Base-by-base conservation (phyloP, 2,888 invertebrate species). In the Timandra comae region DNA sequence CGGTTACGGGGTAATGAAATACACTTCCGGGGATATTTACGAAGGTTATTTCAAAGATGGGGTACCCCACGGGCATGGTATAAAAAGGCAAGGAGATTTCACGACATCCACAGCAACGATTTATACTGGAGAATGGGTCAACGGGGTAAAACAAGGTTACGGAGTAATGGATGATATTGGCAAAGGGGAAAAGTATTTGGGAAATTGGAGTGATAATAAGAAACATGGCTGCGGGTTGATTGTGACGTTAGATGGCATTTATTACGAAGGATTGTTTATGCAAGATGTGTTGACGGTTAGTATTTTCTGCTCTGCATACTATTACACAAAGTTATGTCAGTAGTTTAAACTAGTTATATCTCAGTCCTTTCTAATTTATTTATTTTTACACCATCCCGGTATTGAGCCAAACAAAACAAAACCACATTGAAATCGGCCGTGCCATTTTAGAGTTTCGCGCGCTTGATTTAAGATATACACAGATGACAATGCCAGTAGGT, bases 11-110 rank as follows among this genome's bases (percentile, higher is more conserved):
- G 87, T 88, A 2, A 88, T 93, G 77, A 93, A 90, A 60, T 94
- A 92, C 63, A 75, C 87, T 7, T 91, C 91, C 35, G 94, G 93
- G 2, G 95, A 95, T 60, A 80, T 93, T 8, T 97, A 96, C 62
- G 93, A 94, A 58, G 97, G 97, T 0, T 91, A 92, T 63, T 96
- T 96, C 64, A 92, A 92, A 63, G 94, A 96, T 53, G 95, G 95
- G 0, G 80, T 89, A 30, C 91, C 93, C 1, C 92, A 95, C 57
- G 97, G 97, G 0, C 95, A 96, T 61, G 97, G 97, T 0, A 90
- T 93, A 33, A 88, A 92, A 42, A 92, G 91, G 39, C 92, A 93
- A 58, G 94, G 95, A 0, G 91, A 91, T 45, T 93, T 93, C 58
- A 92, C 91, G 34, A 87, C 91, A 1, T 90, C 91, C 1, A 87